Base-by-base conservation (phyloP, 2,113 vertebrate species). In the Shinisaurus crocodilurus region DNA sequence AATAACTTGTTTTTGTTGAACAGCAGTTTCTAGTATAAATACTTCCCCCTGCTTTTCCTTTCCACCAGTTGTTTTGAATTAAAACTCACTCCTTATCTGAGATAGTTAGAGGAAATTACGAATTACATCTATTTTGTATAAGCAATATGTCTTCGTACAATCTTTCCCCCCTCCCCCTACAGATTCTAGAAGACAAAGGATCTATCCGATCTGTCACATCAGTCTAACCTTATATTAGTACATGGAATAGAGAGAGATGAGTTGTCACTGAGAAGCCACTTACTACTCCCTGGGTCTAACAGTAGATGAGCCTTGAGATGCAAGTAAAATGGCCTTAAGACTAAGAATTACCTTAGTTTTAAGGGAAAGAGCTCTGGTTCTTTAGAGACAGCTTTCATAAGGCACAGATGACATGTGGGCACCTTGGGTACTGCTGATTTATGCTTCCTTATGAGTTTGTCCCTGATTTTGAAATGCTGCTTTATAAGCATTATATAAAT, bases 351-450 rank as follows among this genome's bases (percentile, higher is more conserved):
- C 15, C 40, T 48, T 12, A 45, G 37, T 65, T 27, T 40, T 45
- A n/a, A 45, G 27, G 7, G 32, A n/a, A 72, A 50, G n/a, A 43
- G 16, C 43, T 85, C 2, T 67, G 40, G n/a, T 85, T 85, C 65
- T 85, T 70, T 72, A n/a, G 32, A 72, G 45, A 8, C 45, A n/a
- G 63, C 5, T n/a, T 72, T 85, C 9, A 43, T 25, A 50, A 50
- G 79, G 45, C 43, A 72, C 84, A 85, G 84, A 72, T 67, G 84
- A 67, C 43, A n/a, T 23, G 67, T 70, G 84, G 84, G 84, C 48
- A 29, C 45, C 34, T 74, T 74, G 70, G 32, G 70, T 7, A 37
- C 34, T 48, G 18, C 32, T 72, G 65, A 85, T n/a, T 67, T 84
- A 70, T n/a, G 18, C 45, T 85, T 85, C 32, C 29, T 8, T 43